Percentiles rank a stretch among this genome's conserved stretches.
These are phyloP conservation scores for Leucoraja ocellata DNA, from an alignment of 2,797 vertebrate species.

Conservation along the genomic window DNA sequence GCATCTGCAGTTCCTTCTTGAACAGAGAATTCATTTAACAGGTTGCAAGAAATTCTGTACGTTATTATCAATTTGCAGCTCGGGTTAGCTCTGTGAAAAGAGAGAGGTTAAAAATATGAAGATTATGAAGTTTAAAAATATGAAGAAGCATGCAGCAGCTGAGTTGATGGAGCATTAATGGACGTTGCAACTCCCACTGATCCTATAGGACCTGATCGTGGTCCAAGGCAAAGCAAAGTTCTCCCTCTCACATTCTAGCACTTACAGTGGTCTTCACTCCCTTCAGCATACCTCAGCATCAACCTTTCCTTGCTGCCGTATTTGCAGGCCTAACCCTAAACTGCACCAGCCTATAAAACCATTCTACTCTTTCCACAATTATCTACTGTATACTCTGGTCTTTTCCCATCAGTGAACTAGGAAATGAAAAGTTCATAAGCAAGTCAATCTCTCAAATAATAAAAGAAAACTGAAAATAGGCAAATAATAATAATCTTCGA, in stretches of 20 bases:
- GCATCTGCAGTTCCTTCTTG: no score
- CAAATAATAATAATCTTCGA: not conserved
- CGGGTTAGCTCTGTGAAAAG: not conserved
- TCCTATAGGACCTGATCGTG: not conserved
- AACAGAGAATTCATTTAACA: no score
- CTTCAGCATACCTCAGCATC: not conserved
- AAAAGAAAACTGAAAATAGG: not conserved
- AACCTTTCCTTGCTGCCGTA: not conserved
- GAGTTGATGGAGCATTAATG: not conserved
- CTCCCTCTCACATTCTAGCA: not conserved
- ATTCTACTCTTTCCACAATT: not conserved
- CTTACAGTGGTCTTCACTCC: not conserved
- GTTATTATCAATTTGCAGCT: not conserved
- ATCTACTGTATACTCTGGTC: not conserved
- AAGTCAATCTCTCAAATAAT: not conserved
- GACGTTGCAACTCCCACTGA: not conserved
- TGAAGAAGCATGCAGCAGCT: not conserved
- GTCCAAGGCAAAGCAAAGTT: not conserved
- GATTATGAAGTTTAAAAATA: not conserved
- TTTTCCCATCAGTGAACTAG: not conserved
- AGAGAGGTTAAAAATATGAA: not conserved
- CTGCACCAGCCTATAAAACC: not conserved
- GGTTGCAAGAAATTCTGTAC: no score
- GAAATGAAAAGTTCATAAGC: not conserved
- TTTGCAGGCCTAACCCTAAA: not conserved